Base-by-base conservation (phyloP, 2,797 vertebrate genomes). In the Mus minutoides region DNA sequence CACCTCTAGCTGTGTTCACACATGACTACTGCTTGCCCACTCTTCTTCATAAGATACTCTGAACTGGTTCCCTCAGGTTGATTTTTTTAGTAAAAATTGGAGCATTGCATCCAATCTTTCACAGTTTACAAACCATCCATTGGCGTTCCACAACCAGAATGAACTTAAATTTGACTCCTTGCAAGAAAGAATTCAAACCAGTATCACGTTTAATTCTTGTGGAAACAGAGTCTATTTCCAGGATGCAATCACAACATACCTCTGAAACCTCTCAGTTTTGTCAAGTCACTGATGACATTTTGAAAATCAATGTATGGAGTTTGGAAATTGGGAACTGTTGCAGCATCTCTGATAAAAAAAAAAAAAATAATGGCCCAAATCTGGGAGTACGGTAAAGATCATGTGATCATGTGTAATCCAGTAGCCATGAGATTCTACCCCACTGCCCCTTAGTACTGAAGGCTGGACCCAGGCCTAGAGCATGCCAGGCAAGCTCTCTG, bases 271-370 rank as follows among this genome's bases (percentile, higher is more conserved):
- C 84, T 78, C 90, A 82, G 17, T 86, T 49, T 94, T 37, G 13
- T 92, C 24, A 95, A 60, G 62, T 83, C 3, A 67, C 2, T 54
- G 37, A 60, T 92, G 52, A 43, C 21, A 40, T 83, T 94, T 86
- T 92, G 49, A 75, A 82, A 93, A 90, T 88, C 58, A 96, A 52
- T 31, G 8, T 43, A 88, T 89, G n/a, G 78, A 91, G 82, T 92
- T 96, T 92, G 67, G 69, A 91, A 85, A 86, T 91, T 95, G 34
- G 58, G 71, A 92, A 83, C n/a, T 90, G 24, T 21, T 93, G 77
- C 49, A 85, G 16, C 60, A 64, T 94, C 21, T 90, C 31, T 69
- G 22, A 16, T 91, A 34, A 56, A 87, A 92, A 62, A n/a, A 34
- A 56, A 87, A 92, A 69, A 69, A 67, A 8, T 77, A 80, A 82